Evolutionary conservation across 2,888 invertebrate genomes (phyloP).

Genomic region (Laspeyria flexula): DNA sequence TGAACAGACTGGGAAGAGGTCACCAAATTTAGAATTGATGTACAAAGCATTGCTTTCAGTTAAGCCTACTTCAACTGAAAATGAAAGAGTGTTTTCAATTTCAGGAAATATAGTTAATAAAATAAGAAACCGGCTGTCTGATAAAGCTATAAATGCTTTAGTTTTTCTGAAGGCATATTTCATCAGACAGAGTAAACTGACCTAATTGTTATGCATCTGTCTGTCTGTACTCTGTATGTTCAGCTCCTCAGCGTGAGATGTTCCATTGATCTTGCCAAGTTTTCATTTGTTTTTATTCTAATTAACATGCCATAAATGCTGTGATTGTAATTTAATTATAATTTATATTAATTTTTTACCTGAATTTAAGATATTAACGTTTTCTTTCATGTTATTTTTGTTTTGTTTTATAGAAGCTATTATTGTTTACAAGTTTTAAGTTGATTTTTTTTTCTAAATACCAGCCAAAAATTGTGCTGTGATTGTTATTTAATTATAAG

Average conservation of each 20-base stretch:
- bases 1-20: conserved; percentile 22
- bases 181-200: conserved; percentile 15
- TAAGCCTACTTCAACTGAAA: conserved; percentile 17
- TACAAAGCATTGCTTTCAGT: conserved; percentile 24
- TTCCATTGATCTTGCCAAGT: conserved; percentile 11
- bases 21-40: conserved; percentile 26
- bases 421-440: conserved; percentile 9
- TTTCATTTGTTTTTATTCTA: conserved; percentile 10
- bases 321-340: conserved; percentile 16
- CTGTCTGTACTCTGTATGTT: conserved; percentile 1
- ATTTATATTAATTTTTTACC: conserved; percentile 3
- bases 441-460: conserved; percentile 8
- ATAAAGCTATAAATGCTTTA: conserved; percentile 12
- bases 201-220: conserved; percentile 11
- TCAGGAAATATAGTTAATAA: conserved; percentile 20
- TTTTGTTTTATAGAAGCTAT: conserved; percentile 10
- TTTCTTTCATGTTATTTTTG: conserved; percentile 1
- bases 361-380: conserved; percentile 5
- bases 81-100: conserved; percentile 18
- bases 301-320: conserved; percentile 13
- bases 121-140: conserved; percentile 14
- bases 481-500: conserved; percentile 16
- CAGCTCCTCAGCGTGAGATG: conserved; percentile 8
- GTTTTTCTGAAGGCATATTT: too few species aligned
- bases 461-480: conserved; percentile 12